These are phyloP conservation scores for Euplexia lucipara DNA, from an alignment of 2,888 invertebrate genomes.

Conservation along the genomic window DNA sequence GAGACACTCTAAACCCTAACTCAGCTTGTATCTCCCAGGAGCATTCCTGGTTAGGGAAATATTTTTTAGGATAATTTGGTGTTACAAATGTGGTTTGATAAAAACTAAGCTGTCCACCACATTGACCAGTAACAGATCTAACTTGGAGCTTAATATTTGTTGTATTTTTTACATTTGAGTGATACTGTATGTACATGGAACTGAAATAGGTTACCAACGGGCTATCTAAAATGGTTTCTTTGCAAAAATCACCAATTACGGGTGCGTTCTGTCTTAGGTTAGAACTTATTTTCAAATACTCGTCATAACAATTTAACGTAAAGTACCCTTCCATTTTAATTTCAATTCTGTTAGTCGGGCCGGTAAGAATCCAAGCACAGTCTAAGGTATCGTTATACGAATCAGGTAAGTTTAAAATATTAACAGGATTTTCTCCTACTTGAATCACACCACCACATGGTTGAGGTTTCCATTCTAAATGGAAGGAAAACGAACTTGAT, in stretches of 20 bases:
- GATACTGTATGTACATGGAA: slow-evolving; percentile 93
- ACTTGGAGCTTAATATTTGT: slow-evolving; percentile 75
- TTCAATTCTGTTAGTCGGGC: slow-evolving; percentile 79
- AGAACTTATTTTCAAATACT: slow-evolving; percentile 89
- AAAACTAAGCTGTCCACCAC: slow-evolving; percentile 92
- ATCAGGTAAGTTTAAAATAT: slow-evolving; percentile 81
- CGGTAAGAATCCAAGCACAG: slow-evolving; percentile 94
- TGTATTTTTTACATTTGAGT: slow-evolving; percentile 84
- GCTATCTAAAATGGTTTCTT: slow-evolving; percentile 83
- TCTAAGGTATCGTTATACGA: slow-evolving; percentile 87
- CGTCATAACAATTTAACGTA: slow-evolving; percentile 73
- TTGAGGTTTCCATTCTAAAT: slow-evolving; percentile 78
- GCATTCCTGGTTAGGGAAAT: slow-evolving; percentile 94
- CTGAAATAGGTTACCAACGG: slow-evolving; percentile 88
- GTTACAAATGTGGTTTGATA: slow-evolving; percentile 85
- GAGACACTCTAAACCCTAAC: slow-evolving; percentile 92
- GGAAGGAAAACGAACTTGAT: slow-evolving; percentile 80
- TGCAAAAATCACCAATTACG: slow-evolving; percentile 92
- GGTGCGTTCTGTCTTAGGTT: slow-evolving; percentile 82
- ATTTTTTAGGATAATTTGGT: slow-evolving; percentile 92
- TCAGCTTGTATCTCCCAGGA: slow-evolving; percentile 93
- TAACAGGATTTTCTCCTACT: slow-evolving; percentile 70
- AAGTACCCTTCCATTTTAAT: slow-evolving; percentile 79
- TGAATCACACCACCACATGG: slow-evolving; percentile 93
- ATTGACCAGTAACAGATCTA: slow-evolving; percentile 89